Conservation (phyloP, 2,797 vertebrate genomes). For the Pogonophryne albipinna region DNA sequence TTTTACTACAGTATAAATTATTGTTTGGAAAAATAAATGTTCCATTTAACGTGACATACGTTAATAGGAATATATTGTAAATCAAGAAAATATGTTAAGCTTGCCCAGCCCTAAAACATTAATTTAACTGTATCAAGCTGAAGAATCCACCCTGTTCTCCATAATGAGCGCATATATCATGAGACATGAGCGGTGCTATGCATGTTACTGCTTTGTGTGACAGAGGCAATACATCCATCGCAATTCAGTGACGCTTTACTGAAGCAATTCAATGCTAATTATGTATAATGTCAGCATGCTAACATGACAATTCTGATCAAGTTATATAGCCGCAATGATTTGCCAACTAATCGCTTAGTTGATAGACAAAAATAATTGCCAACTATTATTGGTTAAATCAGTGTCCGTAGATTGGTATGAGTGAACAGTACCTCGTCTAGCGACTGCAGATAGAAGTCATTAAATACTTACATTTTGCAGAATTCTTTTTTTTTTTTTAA, state of each 20-base stretch:
- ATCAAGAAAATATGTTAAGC: constrained; percentile 21
- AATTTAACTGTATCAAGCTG: constrained; percentile 1
- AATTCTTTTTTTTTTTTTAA: no score
- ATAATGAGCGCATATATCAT: constrained; percentile 10
- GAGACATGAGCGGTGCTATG: background rate
- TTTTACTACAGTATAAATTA: background rate
- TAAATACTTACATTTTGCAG: no score
- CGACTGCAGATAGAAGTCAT: no score
- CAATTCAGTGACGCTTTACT: background rate
- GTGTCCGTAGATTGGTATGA: no score
- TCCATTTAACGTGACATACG: constrained; percentile 1
- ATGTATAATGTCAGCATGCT: no score
- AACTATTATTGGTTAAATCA: no score
- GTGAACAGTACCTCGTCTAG: no score
- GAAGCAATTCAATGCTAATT: no score
- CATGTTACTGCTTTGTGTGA: constrained; percentile 10
- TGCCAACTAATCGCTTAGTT: no score
- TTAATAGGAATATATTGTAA: background rate
- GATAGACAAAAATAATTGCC: no score
- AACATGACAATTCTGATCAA: no score
- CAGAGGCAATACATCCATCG: background rate
- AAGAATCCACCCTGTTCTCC: constrained; percentile 1
- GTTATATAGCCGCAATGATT: no score
- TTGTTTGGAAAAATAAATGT: constrained; percentile 1
- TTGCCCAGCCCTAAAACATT: background rate